Percentiles rank a stretch among this genome's conserved stretches.
Conservation (phyloP, 1,140 invertebrate genomes). For the Nymphalis io region DNA sequence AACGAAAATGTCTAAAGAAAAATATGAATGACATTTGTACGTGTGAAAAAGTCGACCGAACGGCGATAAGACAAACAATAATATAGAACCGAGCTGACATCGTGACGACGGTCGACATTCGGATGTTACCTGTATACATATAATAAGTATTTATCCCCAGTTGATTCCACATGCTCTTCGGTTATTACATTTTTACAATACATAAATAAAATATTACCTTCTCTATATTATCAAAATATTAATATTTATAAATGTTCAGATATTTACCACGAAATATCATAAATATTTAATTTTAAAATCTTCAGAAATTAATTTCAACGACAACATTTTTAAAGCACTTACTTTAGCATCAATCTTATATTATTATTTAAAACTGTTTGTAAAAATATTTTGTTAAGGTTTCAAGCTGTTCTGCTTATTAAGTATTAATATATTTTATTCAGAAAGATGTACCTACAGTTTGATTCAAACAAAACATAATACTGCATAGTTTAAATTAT, state of each 20-base stretch:
- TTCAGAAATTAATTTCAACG: too few relatives aligned
- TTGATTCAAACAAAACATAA: neutral
- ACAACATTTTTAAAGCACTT: too few relatives aligned
- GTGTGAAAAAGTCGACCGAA: neutral
- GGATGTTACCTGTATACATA: conserved; percentile 34
- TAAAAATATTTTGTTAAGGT: neutral
- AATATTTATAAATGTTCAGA: too few relatives aligned
- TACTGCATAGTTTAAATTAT: conserved; percentile 2
- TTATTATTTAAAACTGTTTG: too few relatives aligned
- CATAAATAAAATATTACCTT: neutral
- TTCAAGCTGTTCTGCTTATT: neutral
- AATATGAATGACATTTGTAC: neutral
- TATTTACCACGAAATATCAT: too few relatives aligned
- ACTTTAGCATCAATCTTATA: too few relatives aligned
- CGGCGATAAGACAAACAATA: conserved; percentile 29
- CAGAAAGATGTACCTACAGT: too few relatives aligned
- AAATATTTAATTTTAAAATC: too few relatives aligned
- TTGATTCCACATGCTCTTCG: neutral
- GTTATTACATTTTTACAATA: neutral
- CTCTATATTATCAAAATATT: too few relatives aligned
- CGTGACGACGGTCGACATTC: conserved; percentile 47
- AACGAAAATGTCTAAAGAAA: neutral
- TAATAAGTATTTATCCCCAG: conserved; percentile 3
- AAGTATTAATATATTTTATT: neutral
- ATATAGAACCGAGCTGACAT: conserved; percentile 26